These are phyloP conservation scores for Pseudomugil tenellus DNA, from an alignment of 2,797 vertebrate species.

Conservation along the genomic window DNA sequence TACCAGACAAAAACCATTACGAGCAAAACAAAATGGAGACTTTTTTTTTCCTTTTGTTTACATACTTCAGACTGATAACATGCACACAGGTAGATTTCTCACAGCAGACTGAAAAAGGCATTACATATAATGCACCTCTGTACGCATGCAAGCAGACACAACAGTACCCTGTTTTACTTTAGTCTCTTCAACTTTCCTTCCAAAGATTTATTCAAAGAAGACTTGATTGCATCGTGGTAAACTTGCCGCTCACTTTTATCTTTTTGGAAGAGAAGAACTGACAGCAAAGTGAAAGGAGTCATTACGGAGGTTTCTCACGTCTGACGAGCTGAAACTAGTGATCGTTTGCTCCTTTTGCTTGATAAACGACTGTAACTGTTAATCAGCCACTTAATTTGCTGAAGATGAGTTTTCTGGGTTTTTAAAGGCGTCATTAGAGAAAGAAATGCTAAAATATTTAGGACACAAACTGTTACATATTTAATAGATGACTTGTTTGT, in stretches of 20 bases:
- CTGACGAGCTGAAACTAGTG: not conserved
- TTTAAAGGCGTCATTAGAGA: conserved; percentile 10
- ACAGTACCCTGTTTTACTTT: not conserved
- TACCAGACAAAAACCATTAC: not conserved
- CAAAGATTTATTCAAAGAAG: not conserved
- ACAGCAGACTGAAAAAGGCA: not conserved
- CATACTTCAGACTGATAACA: not conserved
- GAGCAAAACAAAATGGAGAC: not conserved
- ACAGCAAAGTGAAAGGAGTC: not conserved
- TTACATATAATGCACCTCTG: not conserved
- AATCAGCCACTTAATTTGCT: conserved; percentile 1
- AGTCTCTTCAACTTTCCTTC: not conserved
- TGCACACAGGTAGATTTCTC: not conserved
- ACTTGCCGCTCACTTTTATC: not conserved
- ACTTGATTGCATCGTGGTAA: not conserved
- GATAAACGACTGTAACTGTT: not conserved
- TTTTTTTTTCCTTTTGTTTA: not conserved
- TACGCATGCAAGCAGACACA: not conserved
- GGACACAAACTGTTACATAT: conserved; percentile 22
- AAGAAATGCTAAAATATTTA: conserved; percentile 21
- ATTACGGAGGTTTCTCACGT: not conserved
- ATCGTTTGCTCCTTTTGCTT: not conserved
- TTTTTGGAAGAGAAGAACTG: not conserved
- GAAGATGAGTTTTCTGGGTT: not conserved
- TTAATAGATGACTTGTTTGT: conserved; percentile 14